Evolutionary conservation across 2,888 invertebrate genomes (phyloP).

Genomic region (Standfussiana lucernea): DNA sequence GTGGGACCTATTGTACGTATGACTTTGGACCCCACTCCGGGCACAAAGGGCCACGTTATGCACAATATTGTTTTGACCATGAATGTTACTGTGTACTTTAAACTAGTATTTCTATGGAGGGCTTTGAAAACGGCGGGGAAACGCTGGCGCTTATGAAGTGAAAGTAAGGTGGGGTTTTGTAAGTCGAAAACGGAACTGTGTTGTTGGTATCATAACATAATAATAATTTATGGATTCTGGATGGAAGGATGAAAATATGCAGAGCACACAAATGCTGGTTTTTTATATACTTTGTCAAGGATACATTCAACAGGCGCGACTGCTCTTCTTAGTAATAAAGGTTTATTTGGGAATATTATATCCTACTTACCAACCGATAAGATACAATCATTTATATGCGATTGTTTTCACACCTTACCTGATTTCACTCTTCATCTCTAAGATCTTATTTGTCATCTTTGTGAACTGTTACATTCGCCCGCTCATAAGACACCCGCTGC

Average conservation of each 20-base stretch:
- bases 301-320: not conserved
- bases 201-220: not conserved
- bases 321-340: not conserved
- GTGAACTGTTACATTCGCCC: not conserved
- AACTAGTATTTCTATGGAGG: slow-evolving; percentile 45
- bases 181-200: too few species aligned
- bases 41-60: slow-evolving; percentile 55
- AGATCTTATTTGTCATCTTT: not conserved
- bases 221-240: not conserved
- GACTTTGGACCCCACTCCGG: slow-evolving; percentile 46
- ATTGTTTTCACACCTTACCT: not conserved
- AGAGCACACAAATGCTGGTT: not conserved
- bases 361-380: not conserved
- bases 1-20: slow-evolving; percentile 52
- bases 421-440: not conserved
- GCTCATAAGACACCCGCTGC: slow-evolving; percentile 15
- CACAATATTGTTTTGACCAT: slow-evolving; percentile 61
- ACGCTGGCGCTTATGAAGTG: not conserved
- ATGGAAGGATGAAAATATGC: not conserved
- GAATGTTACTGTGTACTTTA: slow-evolving; percentile 53
- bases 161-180: slow-evolving; percentile 11
- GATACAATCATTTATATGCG: not conserved
- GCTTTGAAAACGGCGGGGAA: slow-evolving; percentile 42
- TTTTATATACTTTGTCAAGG: not conserved
- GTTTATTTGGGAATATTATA: not conserved